Evolutionary conservation across 2,888 invertebrate genomes (phyloP), one percentile per base, ranked within the genome.

Genomic region (Drosophila quasianomalipes): DNA sequence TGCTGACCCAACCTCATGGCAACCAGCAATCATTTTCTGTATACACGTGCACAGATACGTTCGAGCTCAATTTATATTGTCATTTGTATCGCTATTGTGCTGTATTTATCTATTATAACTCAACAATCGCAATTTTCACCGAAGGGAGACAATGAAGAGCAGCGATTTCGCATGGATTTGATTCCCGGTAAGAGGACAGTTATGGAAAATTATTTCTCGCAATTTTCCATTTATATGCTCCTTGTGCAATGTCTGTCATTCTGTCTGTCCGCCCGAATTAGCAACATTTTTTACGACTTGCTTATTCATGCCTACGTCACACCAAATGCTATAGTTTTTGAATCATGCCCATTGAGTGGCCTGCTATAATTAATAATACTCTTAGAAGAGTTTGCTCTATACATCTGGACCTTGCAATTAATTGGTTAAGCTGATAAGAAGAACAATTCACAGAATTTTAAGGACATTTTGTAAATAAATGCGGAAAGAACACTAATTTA

Each of bases 21-120:
- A 14, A 4, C 28, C 28, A 7, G 19, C 28, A 57, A 54, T 10
- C 16, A 54, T 54, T 35, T 26, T 26, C 35, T 6, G 54, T 26
- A 19, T 19, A 51, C 19, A 28, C 19, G 19, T 28, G 12, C 51
- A 28, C 16, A 35, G 22, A 9, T 19, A 39, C 39, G 19, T 35
- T 39, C 14, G 26, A 57, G 26, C n/a, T 39, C 28, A 57, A 39
- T 28, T 39, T 39, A n/a, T 57, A 37, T 19, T 55, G 26, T 37
- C 37, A 55, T 28, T 37, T 55, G 37, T 55, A 4, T 55, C 35
- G 55, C 55, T 28, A 53, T 53, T 53, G 33, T 33, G 26, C 5
- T 35, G 35, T 54, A 35, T 54, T 35, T 26, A 35, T 54, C 16
- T 54, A 6, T 54, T 54, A 54, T 54, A 26, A 26, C 22, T 54